A percentile compares a stretch with the other conserved stretches of the same genome.
Evolutionary conservation across 1,140 invertebrate species (phyloP).

Genomic region (Wiebesia pumilae): DNA sequence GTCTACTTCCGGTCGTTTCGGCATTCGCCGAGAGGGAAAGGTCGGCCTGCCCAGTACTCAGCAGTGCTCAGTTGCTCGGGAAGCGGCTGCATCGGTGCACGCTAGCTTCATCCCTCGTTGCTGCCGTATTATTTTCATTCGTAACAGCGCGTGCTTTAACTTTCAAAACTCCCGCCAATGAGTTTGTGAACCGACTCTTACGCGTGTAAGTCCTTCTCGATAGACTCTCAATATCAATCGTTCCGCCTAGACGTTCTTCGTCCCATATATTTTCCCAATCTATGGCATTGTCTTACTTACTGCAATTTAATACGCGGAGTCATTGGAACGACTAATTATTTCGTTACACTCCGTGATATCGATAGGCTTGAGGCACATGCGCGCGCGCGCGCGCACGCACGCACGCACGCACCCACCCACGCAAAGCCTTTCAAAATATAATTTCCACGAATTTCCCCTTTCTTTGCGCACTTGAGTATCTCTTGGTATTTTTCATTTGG

Average conservation of each 20-base stretch:
- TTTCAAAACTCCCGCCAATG: not conserved
- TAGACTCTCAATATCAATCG: not conserved
- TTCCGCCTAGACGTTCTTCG: not conserved
- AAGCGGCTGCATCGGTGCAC: conserved; percentile 24
- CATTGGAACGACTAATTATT: too few relatives aligned
- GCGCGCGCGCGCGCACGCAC: not conserved
- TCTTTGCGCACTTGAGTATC: too few relatives aligned
- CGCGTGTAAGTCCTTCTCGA: not conserved
- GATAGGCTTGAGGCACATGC: not conserved
- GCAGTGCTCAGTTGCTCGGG: conserved; percentile 26
- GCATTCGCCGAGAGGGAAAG: not conserved
- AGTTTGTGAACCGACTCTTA: not conserved
- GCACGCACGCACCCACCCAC: not conserved
- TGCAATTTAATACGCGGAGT: too few relatives aligned
- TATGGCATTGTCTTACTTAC: too few relatives aligned
- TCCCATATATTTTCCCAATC: not conserved
- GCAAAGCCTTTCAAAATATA: not conserved
- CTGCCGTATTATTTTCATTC: not conserved
- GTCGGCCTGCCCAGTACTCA: not conserved
- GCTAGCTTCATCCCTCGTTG: not conserved
- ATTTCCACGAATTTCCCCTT: not conserved
- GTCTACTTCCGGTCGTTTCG: not conserved
- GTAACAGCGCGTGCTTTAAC: not conserved
- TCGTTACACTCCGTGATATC: too few relatives aligned
- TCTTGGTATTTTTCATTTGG: too few relatives aligned